A percentile compares a stretch with the other conserved stretches of the same genome.
Conservation (phyloP, 2,888 invertebrate genomes). For the Parasteatoda lunata region DNA sequence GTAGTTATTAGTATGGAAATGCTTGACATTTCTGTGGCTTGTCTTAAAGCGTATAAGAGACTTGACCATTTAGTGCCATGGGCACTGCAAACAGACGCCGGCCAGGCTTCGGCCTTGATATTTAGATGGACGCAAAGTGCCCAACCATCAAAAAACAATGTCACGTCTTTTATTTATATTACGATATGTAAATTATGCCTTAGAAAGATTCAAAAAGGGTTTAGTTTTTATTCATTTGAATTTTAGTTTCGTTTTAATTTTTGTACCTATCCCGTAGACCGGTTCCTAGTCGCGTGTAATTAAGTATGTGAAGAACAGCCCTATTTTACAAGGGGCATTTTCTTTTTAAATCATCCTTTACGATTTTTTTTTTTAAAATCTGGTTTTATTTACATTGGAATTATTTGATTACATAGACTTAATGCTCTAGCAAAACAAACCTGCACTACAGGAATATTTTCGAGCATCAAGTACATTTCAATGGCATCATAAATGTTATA, state of each 20-base stretch:
- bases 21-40: slow-evolving; percentile 15
- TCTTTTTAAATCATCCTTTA: too few relatives aligned
- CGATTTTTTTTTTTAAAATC: too few relatives aligned
- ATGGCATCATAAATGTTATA: too few relatives aligned
- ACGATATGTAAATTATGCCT: background rate
- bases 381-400: too few relatives aligned
- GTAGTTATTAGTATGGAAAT: slow-evolving; percentile 18
- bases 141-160: background rate
- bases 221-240: background rate
- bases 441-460: too few relatives aligned
- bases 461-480: too few relatives aligned
- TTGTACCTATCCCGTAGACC: too few relatives aligned
- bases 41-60: background rate
- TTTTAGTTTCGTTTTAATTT: background rate
- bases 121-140: background rate
- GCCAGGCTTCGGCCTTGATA: slow-evolving; percentile 52
- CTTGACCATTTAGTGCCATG: slow-evolving; percentile 8
- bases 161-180: background rate
- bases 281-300: too few relatives aligned
- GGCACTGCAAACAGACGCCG: slow-evolving; percentile 39
- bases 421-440: too few relatives aligned
- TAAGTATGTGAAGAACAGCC: too few relatives aligned
- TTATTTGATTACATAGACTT: too few relatives aligned
- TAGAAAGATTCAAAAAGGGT: background rate
- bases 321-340: too few relatives aligned